Conservation (phyloP, 2,888 invertebrate genomes). For the Rotaria sp. region DNA sequence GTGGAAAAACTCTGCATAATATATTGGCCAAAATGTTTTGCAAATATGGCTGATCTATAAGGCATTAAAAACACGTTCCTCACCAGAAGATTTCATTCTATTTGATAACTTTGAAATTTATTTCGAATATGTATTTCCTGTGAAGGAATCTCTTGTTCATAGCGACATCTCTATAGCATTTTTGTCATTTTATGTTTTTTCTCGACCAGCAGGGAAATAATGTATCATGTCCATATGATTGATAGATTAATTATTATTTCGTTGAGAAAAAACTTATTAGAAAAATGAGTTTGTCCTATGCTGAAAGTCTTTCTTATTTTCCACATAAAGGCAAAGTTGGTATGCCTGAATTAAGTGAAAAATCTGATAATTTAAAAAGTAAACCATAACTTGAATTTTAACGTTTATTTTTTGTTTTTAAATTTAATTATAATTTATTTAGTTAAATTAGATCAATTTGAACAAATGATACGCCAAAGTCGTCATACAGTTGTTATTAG, state of each 20-base stretch:
- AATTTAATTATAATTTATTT: not conserved
- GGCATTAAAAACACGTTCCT: too few relatives aligned
- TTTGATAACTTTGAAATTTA: too few relatives aligned
- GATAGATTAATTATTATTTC: too few relatives aligned
- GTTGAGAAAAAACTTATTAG: too few relatives aligned
- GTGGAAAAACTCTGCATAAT: too few relatives aligned
- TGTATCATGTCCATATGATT: not conserved
- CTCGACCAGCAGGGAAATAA: not conserved
- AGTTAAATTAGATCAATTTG: constrained; percentile 30
- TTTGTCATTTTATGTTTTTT: not conserved
- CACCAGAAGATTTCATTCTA: too few relatives aligned
- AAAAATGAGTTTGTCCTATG: constrained; percentile 37
- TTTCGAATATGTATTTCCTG: not conserved
- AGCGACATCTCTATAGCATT: not conserved
- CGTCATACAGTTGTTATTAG: constrained; percentile 37
- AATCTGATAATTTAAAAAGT: constrained; percentile 10
- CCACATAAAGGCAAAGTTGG: constrained; percentile 39
- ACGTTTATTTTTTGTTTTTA: not conserved
- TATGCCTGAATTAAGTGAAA: constrained; percentile 34
- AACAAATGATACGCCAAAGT: constrained; percentile 32
- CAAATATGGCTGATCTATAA: too few relatives aligned
- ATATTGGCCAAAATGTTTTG: too few relatives aligned
- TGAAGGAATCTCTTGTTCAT: not conserved
- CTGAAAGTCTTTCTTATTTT: constrained; percentile 36
- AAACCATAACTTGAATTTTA: not conserved